Conservation (phyloP, 2,888 invertebrate species). For the Colostygia pectinataria region DNA sequence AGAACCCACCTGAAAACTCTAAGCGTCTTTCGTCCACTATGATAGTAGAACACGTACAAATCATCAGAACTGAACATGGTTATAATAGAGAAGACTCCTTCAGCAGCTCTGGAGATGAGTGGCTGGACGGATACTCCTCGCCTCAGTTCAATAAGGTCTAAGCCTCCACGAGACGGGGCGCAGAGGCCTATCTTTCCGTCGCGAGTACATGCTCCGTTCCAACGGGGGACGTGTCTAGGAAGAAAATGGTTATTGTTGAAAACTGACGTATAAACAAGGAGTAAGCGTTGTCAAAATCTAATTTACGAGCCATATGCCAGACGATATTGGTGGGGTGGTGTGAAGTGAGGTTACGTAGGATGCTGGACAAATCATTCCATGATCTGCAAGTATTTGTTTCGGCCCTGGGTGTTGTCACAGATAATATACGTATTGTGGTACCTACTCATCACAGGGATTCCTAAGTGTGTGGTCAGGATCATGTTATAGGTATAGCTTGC, state of each 20-base stretch:
- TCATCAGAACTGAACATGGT: slow-evolving; percentile 97
- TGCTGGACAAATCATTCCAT: no score
- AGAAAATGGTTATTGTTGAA: background rate
- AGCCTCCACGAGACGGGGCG: slow-evolving; percentile 96
- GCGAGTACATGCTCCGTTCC: slow-evolving; percentile 94
- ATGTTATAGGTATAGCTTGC: no score
- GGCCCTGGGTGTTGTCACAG: no score
- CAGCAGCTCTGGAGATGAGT: slow-evolving; percentile 96
- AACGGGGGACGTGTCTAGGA: slow-evolving; percentile 89
- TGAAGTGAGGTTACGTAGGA: no score
- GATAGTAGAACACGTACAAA: slow-evolving; percentile 98
- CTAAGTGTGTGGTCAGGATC: no score
- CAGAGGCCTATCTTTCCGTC: slow-evolving; percentile 96
- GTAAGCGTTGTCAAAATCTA: no score
- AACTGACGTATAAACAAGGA: no score
- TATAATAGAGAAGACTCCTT: slow-evolving; percentile 98
- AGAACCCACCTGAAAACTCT: slow-evolving; percentile 90
- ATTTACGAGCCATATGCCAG: no score
- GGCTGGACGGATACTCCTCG: slow-evolving; percentile 94
- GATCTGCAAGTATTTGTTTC: no score
- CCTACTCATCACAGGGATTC: no score
- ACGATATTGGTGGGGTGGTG: no score
- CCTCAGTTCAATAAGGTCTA: slow-evolving; percentile 95
- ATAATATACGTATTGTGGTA: no score
- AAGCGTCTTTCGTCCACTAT: slow-evolving; percentile 96